A percentile compares a stretch with the other conserved stretches of the same genome.
Conservation (phyloP, 2,113 vertebrate genomes). For the Arenaria interpres region DNA sequence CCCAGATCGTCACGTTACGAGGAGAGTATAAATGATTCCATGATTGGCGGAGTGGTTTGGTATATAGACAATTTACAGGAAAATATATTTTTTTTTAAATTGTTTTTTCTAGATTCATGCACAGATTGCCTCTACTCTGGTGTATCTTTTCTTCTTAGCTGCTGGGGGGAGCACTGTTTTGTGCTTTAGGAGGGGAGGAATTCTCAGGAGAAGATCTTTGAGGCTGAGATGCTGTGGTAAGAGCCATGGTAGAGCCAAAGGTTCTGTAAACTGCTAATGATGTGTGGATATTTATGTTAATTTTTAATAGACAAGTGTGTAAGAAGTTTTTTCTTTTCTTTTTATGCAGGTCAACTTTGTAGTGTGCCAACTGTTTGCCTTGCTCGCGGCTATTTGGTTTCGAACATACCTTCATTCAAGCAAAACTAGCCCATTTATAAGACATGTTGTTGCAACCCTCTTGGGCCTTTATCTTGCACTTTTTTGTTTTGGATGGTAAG, state of each 20-base stretch:
- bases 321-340: background rate
- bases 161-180: background rate
- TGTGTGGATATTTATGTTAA: background rate
- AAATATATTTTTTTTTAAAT: fast-evolving
- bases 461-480: slow-evolving; percentile 97
- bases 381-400: slow-evolving; percentile 95
- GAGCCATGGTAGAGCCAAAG: background rate
- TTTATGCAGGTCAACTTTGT: slow-evolving; percentile 94
- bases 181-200: background rate
- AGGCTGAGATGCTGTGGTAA: background rate
- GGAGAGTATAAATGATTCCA: background rate
- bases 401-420: slow-evolving; percentile 94
- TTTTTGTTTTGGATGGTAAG: slow-evolving; percentile 99
- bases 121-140: background rate
- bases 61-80: background rate
- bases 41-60: background rate
- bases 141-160: background rate
- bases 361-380: slow-evolving; percentile 95
- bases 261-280: background rate
- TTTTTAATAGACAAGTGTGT: background rate
- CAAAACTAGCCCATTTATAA: slow-evolving; percentile 94
- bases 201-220: background rate
- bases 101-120: background rate
- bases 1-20: background rate
- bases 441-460: slow-evolving; percentile 94